Evolutionary conservation across 1,140 invertebrate species (phyloP), one percentile per base, ranked within the genome.

Genomic region (Babylonia areolata): DNA sequence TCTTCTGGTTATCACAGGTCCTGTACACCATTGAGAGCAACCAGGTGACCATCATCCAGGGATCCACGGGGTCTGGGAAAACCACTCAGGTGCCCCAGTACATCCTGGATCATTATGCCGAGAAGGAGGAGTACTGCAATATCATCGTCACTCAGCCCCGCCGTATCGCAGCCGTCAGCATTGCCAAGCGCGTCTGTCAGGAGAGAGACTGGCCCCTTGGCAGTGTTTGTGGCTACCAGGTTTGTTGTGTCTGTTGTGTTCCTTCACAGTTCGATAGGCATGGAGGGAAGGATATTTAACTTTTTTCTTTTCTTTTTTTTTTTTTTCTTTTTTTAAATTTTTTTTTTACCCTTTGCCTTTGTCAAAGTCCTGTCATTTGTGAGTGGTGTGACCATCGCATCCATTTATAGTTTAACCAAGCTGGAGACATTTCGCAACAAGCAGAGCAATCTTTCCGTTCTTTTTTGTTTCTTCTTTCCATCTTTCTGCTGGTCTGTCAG

Each of bases 71-170:
- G 28, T 92, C 91, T 80, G 91, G 94, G 11, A 93, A 94, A 89
- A 94, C 94, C 81, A 94, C 94, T 40, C 91, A 94, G 88, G 91
- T 94, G 42, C 94, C 94, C 33, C 94, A 94, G 90, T 95, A 92
- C 90, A 95, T 94, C 77, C 89, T 93, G 80, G 94, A 94, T 85
- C 90, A 93, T 84, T 92, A 91, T 89, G 94, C 92, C 35, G 85
- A 79, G 64, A 84, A 89, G 39, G 87, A 91, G 39, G 88, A 93
- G 37, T 92, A 94, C 86, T 93, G 94, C 89, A 94, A 95, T 86
- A 93, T 95, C 85, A 90, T 94, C 77, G 92, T 95, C 0, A 95
- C 94, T 5, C 94, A 95, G 87, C 94, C 94, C 11, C 83, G 94
- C 12, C 90, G 93, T 33, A 94, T 94, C 64, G 94, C 94, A 40